Percentiles rank a stretch among this genome's conserved stretches.
Conservation (phyloP, 2,113 vertebrate genomes). For the Macquaria ambigua region DNA sequence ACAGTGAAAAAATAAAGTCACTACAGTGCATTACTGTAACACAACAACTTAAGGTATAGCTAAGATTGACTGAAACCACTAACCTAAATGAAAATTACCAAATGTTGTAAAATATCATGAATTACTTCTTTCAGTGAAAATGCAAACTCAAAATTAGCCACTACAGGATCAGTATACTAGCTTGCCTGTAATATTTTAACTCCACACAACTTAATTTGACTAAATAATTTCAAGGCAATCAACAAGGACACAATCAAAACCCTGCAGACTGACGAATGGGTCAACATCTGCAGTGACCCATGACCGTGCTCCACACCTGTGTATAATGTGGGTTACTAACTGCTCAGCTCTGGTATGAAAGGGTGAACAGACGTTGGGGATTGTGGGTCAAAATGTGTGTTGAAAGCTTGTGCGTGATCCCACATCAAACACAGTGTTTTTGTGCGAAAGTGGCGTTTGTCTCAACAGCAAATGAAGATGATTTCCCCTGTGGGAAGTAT, state of each 20-base stretch:
- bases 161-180: not conserved
- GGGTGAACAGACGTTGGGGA: not conserved
- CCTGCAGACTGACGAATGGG: constrained; percentile 4
- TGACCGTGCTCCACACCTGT: constrained; percentile 28
- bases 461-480: constrained; percentile 24
- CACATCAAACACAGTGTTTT: constrained; percentile 30
- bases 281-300: constrained; percentile 26
- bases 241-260: not conserved
- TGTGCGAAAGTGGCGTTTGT: constrained; percentile 7
- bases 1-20: too few relatives aligned
- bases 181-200: not conserved
- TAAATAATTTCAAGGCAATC: not conserved
- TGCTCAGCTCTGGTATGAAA: constrained; percentile 12
- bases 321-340: constrained; percentile 31
- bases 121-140: not conserved
- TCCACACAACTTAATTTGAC: too few relatives aligned
- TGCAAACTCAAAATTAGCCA: not conserved
- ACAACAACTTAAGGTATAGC: not conserved
- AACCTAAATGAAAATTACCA: not conserved
- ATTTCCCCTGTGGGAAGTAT: constrained; percentile 50
- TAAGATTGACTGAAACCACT: not conserved
- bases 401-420: constrained; percentile 23
- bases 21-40: not conserved
- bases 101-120: not conserved
- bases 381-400: constrained; percentile 1